Evolutionary conservation across 2,113 vertebrate genomes (phyloP).

Genomic region (Tinamus guttatus): DNA sequence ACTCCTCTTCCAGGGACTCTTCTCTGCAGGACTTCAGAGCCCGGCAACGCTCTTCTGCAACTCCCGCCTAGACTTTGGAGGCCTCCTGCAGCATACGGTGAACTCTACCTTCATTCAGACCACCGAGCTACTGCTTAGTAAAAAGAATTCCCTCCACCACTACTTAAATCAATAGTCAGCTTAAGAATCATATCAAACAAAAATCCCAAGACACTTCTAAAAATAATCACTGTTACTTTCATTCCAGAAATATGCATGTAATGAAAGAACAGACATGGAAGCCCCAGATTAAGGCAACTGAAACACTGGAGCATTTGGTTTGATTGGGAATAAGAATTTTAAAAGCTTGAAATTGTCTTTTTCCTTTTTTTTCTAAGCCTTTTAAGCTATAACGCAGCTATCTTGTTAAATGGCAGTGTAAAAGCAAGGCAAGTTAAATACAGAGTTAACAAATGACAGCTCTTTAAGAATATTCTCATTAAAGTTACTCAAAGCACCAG

Average conservation of each 20-base stretch:
- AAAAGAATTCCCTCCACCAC: background rate
- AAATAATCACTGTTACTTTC: background rate
- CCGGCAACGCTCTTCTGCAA: background rate
- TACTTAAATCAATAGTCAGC: background rate
- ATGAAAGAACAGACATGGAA: background rate
- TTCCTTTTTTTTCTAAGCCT: background rate
- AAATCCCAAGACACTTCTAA: background rate
- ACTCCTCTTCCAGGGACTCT: background rate
- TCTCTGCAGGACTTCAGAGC: background rate
- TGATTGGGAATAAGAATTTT: background rate
- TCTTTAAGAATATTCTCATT: constrained; percentile 46
- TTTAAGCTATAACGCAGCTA: background rate
- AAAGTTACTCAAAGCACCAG: constrained; percentile 19
- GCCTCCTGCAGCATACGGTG: background rate
- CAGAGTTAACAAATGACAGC: constrained; percentile 18
- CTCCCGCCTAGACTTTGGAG: background rate
- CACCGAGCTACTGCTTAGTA: background rate
- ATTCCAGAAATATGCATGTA: background rate
- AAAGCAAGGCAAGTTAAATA: constrained; percentile 13
- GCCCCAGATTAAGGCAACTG: background rate
- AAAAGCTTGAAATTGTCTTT: background rate
- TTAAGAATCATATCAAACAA: background rate
- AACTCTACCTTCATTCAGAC: background rate
- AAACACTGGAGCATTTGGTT: background rate
- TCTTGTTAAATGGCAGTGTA: background rate